Percentiles rank a stretch among this genome's conserved stretches.
Evolutionary conservation across 30 jellyfish, hydroid and myxozoan species (phyloP).

Genomic region (Catostylus mosaicus): DNA sequence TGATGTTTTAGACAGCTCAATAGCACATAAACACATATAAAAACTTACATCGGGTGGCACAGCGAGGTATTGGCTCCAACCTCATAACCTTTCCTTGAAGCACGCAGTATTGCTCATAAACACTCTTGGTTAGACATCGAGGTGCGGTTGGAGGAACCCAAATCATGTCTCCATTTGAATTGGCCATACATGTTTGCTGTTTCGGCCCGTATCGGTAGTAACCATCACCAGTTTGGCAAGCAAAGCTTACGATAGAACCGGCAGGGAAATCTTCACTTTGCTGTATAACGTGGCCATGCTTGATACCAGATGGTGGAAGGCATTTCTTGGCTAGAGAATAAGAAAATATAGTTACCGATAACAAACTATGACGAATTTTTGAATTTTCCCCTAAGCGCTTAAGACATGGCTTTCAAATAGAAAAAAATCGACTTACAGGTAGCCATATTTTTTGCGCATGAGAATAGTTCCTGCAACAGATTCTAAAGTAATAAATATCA

Average conservation of each 20-base stretch:
- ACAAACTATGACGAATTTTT: too few relatives aligned
- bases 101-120: conserved; percentile 57
- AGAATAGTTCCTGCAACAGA: too few relatives aligned
- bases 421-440: too few relatives aligned
- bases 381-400: too few relatives aligned
- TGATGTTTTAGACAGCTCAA: too few relatives aligned
- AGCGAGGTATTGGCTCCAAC: conserved; percentile 42
- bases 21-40: neutral
- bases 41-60: conserved; percentile 53
- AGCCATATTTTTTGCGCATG: too few relatives aligned
- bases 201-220: conserved; percentile 55
- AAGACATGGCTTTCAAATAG: too few relatives aligned
- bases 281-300: conserved; percentile 48
- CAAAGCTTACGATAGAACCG: conserved; percentile 32
- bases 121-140: conserved; percentile 34
- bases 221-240: conserved; percentile 49
- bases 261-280: neutral
- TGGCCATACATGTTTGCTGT: conserved; percentile 32
- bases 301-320: conserved; percentile 28
- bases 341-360: too few relatives aligned
- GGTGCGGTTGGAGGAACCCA: conserved; percentile 55
- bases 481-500: too few relatives aligned
- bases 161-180: conserved; percentile 56
- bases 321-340: conserved; percentile 45
- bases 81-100: conserved; percentile 49